These are phyloP conservation scores for Polyergus mexicanus DNA, from an alignment of 1,140 invertebrate species.

Conservation along the genomic window DNA sequence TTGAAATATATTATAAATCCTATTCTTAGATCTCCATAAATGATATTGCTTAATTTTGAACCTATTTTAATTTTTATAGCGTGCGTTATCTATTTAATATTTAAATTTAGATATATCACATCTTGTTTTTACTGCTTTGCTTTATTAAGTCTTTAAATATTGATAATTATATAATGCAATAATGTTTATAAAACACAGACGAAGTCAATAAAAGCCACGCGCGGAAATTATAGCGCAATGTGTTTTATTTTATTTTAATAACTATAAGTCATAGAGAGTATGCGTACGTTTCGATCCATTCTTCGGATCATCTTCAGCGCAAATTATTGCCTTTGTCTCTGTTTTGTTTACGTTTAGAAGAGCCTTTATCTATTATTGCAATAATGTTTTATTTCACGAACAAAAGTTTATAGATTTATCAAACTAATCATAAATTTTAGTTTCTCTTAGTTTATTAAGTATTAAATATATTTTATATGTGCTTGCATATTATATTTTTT, in stretches of 20 bases:
- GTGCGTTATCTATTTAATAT: background rate
- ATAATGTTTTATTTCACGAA: background rate
- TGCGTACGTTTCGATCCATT: too few relatives aligned
- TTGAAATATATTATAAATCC: background rate
- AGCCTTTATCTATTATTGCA: too few relatives aligned
- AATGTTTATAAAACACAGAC: background rate
- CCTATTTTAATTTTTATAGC: background rate
- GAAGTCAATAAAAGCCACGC: too few relatives aligned
- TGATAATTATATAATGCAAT: background rate
- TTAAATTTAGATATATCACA: background rate
- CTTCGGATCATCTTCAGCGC: too few relatives aligned
- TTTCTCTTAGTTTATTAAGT: background rate
- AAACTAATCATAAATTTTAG: background rate
- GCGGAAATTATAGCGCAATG: too few relatives aligned
- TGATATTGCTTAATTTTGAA: background rate
- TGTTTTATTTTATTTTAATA: too few relatives aligned
- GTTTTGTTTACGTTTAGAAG: too few relatives aligned
- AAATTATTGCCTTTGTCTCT: too few relatives aligned
- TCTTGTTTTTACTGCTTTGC: background rate
- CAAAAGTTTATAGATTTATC: conserved; percentile 3
- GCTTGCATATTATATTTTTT: background rate
- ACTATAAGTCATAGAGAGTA: too few relatives aligned
- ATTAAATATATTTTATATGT: background rate
- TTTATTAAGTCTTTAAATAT: background rate
- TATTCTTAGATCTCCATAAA: background rate